phyloP scores from a whole-genome alignment of 2,888 invertebrate species.

The Diarsia brunnea region DNA sequence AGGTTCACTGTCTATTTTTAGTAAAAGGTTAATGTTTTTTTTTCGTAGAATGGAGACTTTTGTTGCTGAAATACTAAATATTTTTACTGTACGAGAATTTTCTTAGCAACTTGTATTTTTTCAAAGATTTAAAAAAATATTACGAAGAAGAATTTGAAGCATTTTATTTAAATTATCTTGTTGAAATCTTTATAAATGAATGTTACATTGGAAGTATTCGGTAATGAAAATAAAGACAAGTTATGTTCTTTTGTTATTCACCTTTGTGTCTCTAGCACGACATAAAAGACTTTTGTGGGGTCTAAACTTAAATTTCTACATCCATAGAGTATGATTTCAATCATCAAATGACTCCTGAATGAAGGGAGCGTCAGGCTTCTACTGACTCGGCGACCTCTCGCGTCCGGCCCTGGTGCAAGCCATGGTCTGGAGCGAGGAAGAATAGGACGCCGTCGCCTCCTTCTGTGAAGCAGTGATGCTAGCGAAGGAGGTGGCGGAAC shows the following conservation, averaged over 20 bases:
- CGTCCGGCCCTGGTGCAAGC: too few species aligned
- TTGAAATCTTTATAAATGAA: background rate
- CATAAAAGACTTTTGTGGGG: background rate
- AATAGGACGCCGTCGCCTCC: too few species aligned
- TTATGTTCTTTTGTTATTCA: background rate
- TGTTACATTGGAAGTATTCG: background rate
- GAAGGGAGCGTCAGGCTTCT: too few species aligned
- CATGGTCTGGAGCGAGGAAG: too few species aligned
- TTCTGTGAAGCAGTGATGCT: too few species aligned
- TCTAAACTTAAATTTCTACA: too few species aligned
- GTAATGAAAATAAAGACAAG: background rate
- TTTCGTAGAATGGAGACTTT: slow-evolving; percentile 29
- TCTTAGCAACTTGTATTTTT: slow-evolving; percentile 29
- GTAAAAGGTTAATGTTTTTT: slow-evolving; percentile 7
- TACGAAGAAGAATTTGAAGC: background rate
- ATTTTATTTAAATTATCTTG: slow-evolving; percentile 16
- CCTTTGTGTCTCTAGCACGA: background rate
- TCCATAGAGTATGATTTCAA: too few species aligned
- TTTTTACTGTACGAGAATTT: slow-evolving; percentile 42
- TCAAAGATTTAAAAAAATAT: slow-evolving; percentile 30
- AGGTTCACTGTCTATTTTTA: slow-evolving; percentile 11
- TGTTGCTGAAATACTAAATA: slow-evolving; percentile 32
- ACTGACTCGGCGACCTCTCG: too few species aligned
- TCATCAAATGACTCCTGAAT: too few species aligned
- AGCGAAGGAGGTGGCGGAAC: too few species aligned